These are phyloP conservation scores for Protula sp. DNA, from an alignment of 2,888 invertebrate species.

Conservation along the genomic window DNA sequence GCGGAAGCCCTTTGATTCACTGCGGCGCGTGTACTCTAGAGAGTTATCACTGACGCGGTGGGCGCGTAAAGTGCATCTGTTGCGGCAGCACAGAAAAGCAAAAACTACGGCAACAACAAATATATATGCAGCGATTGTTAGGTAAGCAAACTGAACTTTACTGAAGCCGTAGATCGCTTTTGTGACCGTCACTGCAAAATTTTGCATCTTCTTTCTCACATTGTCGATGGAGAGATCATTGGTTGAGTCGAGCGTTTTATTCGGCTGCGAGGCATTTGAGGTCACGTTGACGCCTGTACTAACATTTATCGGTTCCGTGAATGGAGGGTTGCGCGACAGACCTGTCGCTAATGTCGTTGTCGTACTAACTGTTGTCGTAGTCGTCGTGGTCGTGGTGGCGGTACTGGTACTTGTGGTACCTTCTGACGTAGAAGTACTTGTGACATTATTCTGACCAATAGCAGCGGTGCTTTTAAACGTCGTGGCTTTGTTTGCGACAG, in stretches of 20 bases:
- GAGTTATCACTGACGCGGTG: neutral
- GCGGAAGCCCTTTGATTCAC: conserved; percentile 27
- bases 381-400: conserved; percentile 16
- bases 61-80: neutral
- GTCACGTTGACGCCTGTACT: too few species aligned
- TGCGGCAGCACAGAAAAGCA: conserved; percentile 45
- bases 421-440: too few species aligned
- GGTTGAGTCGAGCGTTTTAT: too few species aligned
- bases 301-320: too few species aligned
- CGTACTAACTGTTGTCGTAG: conserved; percentile 14
- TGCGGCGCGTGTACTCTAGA: too few species aligned
- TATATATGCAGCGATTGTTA: conserved; percentile 48
- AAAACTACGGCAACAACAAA: conserved; percentile 47
- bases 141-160: conserved; percentile 51
- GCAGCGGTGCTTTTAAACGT: too few species aligned
- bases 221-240: too few species aligned
- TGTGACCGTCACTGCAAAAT: neutral
- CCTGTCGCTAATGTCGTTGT: conserved; percentile 6
- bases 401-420: neutral
- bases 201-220: too few species aligned
- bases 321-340: too few species aligned
- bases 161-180: conserved; percentile 28
- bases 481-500: too few species aligned
- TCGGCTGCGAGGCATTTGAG: too few species aligned
- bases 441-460: too few species aligned